A percentile compares a stretch with the other conserved stretches of the same genome.
Conservation (phyloP, 2,113 vertebrate species). For the Rattus rattus region DNA sequence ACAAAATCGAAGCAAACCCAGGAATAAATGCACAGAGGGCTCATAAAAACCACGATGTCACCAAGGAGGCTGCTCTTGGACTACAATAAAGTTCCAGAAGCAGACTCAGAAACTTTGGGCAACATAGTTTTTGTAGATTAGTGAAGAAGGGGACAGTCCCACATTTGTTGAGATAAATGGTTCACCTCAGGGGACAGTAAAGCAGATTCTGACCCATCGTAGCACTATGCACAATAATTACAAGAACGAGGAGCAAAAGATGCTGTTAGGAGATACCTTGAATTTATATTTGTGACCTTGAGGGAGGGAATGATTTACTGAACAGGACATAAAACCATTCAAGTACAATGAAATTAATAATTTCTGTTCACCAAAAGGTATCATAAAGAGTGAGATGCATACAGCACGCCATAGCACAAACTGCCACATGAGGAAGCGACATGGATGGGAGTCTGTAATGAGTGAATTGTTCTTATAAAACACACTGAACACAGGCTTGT, state of each 20-base stretch:
- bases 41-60: background rate
- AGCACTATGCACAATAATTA: background rate
- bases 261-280: background rate
- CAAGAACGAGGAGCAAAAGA: background rate
- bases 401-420: background rate
- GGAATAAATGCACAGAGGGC: background rate
- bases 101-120: background rate
- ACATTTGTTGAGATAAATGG: background rate
- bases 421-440: no score
- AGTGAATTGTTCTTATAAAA: background rate
- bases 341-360: background rate
- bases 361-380: background rate
- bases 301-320: background rate
- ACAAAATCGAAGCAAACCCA: background rate
- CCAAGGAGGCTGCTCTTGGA: background rate
- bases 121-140: background rate
- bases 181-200: background rate
- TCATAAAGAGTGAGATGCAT: background rate
- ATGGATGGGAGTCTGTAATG: background rate
- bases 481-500: background rate
- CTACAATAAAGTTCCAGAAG: background rate
- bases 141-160: background rate
- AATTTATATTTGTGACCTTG: background rate
- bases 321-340: background rate
- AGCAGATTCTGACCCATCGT: background rate